Conservation (phyloP, 2,113 vertebrate genomes). For the Chionis minor region DNA sequence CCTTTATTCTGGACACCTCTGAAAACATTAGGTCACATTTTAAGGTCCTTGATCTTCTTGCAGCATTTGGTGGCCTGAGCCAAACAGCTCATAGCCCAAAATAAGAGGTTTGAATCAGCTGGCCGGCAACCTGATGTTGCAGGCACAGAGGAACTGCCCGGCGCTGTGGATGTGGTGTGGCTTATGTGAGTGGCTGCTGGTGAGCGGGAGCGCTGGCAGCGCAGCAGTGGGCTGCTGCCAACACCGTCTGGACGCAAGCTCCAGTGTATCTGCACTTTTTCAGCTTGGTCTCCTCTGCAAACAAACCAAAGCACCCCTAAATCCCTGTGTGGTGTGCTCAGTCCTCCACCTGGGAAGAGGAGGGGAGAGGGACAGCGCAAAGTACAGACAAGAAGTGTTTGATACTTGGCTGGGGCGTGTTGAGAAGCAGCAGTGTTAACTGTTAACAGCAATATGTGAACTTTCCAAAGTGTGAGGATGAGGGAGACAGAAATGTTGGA, state of each 20-base stretch:
- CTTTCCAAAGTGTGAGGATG: not conserved
- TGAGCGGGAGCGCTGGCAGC: not conserved
- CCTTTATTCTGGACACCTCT: not conserved
- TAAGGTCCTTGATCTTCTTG: not conserved
- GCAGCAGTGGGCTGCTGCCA: not conserved
- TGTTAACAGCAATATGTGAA: not conserved
- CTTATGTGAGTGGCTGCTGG: not conserved
- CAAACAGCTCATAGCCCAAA: not conserved
- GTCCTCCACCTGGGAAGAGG: not conserved
- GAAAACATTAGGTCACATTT: not conserved
- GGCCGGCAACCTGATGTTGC: not conserved
- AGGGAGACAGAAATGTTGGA: not conserved
- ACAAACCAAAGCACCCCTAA: not conserved
- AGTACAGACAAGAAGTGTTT: not conserved
- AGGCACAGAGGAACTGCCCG: not conserved
- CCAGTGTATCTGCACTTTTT: not conserved
- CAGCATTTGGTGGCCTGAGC: not conserved
- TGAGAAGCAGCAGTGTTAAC: not conserved
- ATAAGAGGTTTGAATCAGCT: not conserved
- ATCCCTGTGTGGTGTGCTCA: not conserved
- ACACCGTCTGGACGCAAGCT: rapidly evolving
- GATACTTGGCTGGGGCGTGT: not conserved
- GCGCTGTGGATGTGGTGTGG: not conserved
- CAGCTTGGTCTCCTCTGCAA: not conserved
- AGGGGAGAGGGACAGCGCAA: not conserved